A percentile compares a stretch with the other conserved stretches of the same genome.
Conservation (phyloP, 2,888 invertebrate genomes). For the Parasteatoda lunata region DNA sequence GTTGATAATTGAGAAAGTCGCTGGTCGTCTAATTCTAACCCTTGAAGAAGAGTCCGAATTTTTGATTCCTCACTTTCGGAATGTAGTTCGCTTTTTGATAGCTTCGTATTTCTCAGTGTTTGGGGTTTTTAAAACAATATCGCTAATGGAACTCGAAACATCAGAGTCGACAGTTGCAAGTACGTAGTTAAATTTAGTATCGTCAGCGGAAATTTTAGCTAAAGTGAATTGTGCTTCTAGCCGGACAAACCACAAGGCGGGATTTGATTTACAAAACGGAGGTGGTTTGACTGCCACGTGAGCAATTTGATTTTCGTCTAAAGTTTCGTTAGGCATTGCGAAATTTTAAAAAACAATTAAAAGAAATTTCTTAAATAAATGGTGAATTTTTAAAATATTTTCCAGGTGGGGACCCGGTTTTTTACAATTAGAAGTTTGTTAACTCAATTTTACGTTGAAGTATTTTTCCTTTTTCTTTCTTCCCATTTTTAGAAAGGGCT, state of each 20-base stretch:
- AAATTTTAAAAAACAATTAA: no score
- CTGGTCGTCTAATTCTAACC: constrained; percentile 4
- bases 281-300: no score
- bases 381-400: no score
- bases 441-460: no score
- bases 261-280: not conserved
- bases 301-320: no score
- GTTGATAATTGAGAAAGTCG: constrained; percentile 7
- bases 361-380: no score
- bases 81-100: not conserved
- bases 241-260: constrained; percentile 6
- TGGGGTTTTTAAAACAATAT: constrained; percentile 5
- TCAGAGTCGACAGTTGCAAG: constrained; percentile 15
- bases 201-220: not conserved
- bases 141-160: not conserved
- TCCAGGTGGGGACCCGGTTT: no score
- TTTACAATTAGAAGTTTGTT: no score
- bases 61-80: constrained; percentile 16
- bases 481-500: no score
- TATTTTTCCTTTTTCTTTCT: no score
- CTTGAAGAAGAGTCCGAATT: not conserved
- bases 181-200: constrained; percentile 21
- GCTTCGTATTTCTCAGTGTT: not conserved
- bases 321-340: no score
- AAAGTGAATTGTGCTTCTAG: constrained; percentile 18